These are phyloP conservation scores for Acanthococcus lagerstroemiae DNA, from an alignment of 2,888 invertebrate genomes.

Conservation along the genomic window DNA sequence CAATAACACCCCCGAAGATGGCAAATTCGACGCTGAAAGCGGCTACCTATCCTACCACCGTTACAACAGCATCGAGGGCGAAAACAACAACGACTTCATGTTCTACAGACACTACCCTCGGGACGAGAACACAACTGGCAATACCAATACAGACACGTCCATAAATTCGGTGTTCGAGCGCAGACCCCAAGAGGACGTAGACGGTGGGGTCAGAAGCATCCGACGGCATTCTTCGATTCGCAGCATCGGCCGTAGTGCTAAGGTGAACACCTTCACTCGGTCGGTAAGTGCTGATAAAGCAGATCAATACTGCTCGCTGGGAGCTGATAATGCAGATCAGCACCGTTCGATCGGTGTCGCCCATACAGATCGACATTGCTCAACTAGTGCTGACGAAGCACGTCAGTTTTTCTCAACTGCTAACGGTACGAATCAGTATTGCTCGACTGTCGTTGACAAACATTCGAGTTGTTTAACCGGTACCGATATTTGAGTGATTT, in stretches of 20 bases:
- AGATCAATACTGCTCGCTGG: background rate
- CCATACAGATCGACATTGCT: too few relatives aligned
- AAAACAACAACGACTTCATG: background rate
- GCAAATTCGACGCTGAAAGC: constrained; percentile 20
- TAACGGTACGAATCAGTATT: too few relatives aligned
- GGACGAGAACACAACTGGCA: background rate
- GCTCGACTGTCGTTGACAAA: too few relatives aligned
- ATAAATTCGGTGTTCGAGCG: background rate
- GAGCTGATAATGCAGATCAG: too few relatives aligned
- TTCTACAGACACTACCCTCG: background rate
- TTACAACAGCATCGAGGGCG: constrained; percentile 18
- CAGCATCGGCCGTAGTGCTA: background rate
- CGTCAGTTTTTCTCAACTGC: too few relatives aligned
- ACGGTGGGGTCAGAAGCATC: background rate
- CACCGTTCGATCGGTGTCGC: too few relatives aligned
- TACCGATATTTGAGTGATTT: too few relatives aligned
- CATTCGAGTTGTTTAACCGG: too few relatives aligned
- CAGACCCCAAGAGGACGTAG: background rate
- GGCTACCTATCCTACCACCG: constrained; percentile 19
- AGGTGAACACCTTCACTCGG: background rate
- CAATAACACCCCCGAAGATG: background rate
- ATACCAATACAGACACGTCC: background rate
- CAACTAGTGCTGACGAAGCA: too few relatives aligned
- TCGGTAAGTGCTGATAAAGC: background rate
- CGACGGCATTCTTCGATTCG: background rate